Base-by-base conservation (phyloP, 2,113 vertebrate genomes). In the Dryoscopus gambensis region DNA sequence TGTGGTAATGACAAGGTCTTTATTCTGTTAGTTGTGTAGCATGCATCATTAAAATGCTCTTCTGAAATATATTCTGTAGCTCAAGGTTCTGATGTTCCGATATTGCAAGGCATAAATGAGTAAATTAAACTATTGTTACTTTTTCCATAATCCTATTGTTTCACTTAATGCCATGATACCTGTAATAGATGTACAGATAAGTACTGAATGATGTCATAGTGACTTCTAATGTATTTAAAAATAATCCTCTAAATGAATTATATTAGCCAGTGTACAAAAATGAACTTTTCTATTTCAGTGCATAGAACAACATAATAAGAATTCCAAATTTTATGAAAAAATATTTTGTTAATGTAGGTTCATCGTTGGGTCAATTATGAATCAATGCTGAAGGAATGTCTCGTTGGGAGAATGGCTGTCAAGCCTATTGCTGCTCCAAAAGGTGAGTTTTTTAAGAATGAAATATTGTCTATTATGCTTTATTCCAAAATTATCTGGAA, bases 351-450 rank as follows among this genome's bases (percentile, higher is more conserved):
- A 18, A 77, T 78, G 18, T 60, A 99, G 99, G 98, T 99, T 90
- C 99, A 99, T 97, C 99, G 99, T 9, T 99, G 99, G 99, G 99
- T 99, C 59, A 99, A 99, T 95, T 99, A 99, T 76, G 99, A 99
- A 95, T 99, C 99, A 8, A 99, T 99, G 99, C 92, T 99, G 95
- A 99, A 99, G 93, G 99, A 99, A 87, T 99, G 99, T 87, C 97
- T 99, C 69, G 98, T 99, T 86, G 99, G 99, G 59, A 99, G 98
- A 95, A 99, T 99, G 98, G 98, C 98, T 57, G 90, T 98, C 24
- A 99, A 99, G 62, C 84, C 95, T 77, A 11, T 90, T 40, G 27
- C 97, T 84, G 68, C 92, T 82, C 40, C 92, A 39, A 99, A 98
- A 99, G 99, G 99, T 99, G 98, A 92, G 17, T 21, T 31, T 84